These are phyloP conservation scores for Cephus runcator DNA, from an alignment of 2,888 invertebrate species.

Conservation along the genomic window DNA sequence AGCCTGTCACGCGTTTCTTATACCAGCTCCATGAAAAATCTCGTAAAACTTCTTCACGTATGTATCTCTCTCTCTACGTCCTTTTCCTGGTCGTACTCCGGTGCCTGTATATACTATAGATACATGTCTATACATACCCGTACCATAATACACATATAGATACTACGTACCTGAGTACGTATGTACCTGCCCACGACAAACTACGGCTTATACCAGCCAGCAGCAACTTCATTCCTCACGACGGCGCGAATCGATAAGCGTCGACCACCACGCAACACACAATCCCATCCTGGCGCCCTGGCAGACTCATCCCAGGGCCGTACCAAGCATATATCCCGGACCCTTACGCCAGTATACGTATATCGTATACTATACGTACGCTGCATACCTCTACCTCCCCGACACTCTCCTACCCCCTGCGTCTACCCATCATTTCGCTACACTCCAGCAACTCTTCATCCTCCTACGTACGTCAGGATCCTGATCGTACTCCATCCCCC, in stretches of 20 bases:
- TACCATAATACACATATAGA: neutral
- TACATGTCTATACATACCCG: neutral
- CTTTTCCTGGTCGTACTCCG: neutral
- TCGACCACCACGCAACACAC: slow-evolving; percentile 40
- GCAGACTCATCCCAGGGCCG: neutral
- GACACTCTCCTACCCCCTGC: neutral
- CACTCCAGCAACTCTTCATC: neutral
- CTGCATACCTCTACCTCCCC: neutral
- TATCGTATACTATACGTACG: neutral
- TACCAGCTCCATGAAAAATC: neutral
- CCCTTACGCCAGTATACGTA: neutral
- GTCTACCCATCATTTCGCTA: neutral
- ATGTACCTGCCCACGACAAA: slow-evolving; percentile 9
- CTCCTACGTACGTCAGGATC: neutral
- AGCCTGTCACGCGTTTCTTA: neutral
- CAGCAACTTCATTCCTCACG: slow-evolving; percentile 38
- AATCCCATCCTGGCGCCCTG: slow-evolving; percentile 29
- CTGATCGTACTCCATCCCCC: neutral
- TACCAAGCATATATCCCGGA: neutral
- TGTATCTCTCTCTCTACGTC: neutral
- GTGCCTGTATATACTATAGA: neutral
- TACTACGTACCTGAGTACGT: neutral
- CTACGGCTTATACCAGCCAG: slow-evolving; percentile 33
- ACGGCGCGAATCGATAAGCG: slow-evolving; percentile 47
- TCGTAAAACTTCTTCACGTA: neutral